Evolutionary conservation across 2,888 invertebrate species (phyloP).

Genomic region (Eupithecia subfuscata): DNA sequence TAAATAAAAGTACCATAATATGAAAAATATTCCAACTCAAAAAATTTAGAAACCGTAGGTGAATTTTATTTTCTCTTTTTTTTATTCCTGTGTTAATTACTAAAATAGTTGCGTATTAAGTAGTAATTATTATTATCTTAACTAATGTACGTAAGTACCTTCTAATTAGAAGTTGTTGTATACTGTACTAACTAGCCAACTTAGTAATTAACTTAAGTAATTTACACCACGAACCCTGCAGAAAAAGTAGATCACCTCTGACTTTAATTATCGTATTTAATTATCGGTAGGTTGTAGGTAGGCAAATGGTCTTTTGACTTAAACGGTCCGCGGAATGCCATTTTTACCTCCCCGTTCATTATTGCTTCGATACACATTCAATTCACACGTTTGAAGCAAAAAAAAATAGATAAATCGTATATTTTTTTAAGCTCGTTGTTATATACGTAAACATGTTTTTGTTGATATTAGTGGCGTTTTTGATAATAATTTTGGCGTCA

Average conservation of each 20-base stretch:
- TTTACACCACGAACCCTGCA: constrained; percentile 2
- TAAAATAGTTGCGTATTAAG: no score
- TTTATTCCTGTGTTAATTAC: no score
- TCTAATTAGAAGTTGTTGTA: not conserved
- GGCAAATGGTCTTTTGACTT: not conserved
- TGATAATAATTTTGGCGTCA: constrained; percentile 44
- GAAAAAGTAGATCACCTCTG: not conserved
- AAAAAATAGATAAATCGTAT: not conserved
- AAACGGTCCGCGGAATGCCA: not conserved
- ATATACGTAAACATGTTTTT: constrained; percentile 23
- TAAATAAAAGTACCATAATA: no score
- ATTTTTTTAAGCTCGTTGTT: not conserved
- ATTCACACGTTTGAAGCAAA: not conserved
- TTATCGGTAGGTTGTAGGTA: not conserved
- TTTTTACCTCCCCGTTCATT: not conserved
- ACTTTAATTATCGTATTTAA: not conserved
- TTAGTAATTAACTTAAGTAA: not conserved
- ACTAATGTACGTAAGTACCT: no score
- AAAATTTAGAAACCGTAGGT: no score
- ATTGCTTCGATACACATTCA: not conserved
- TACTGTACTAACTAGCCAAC: not conserved
- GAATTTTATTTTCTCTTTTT: no score
- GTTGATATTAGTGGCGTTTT: constrained; percentile 24
- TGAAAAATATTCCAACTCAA: no score
- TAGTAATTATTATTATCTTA: no score